A percentile compares a stretch with the other conserved stretches of the same genome.
phyloP scores from a whole-genome alignment of 2,797 vertebrate genomes.

The Typhlichthys eigenmanni region DNA sequence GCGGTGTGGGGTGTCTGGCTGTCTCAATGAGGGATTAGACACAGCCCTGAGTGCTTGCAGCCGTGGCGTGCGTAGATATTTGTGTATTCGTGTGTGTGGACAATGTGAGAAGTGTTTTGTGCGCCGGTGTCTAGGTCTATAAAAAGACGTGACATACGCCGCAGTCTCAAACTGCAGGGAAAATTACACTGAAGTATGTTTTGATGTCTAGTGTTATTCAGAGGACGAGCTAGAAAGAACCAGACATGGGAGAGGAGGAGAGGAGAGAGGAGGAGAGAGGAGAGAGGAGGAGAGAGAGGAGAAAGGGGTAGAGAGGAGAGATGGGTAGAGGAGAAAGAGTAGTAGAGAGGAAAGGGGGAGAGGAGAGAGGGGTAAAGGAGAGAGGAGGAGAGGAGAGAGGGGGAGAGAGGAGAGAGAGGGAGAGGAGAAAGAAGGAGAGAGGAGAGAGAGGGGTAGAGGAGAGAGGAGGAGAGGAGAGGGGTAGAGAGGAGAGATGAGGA shows the following conservation, averaged over 20 bases:
- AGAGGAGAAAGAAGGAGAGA: not conserved
- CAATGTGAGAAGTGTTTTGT: constrained; percentile 18
- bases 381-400: constrained; percentile 19
- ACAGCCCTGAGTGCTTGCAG: constrained; percentile 53
- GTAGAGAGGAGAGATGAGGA: constrained; percentile 5
- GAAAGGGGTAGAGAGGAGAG: constrained; percentile 7
- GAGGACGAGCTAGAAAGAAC: too few species aligned
- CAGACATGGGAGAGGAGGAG: not conserved
- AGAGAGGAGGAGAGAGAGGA: constrained; percentile 14
- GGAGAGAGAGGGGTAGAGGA: not conserved
- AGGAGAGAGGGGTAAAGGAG: not conserved
- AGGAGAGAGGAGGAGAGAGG: constrained; percentile 10
- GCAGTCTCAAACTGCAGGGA: constrained; percentile 44
- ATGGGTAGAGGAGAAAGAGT: constrained; percentile 6
- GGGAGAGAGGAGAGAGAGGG: constrained; percentile 14
- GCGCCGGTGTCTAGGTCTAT: constrained; percentile 44
- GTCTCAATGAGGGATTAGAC: constrained; percentile 61
- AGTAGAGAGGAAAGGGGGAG: constrained; percentile 10
- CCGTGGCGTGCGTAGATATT: constrained; percentile 2
- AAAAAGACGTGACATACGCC: constrained; percentile 53
- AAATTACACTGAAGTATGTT: constrained; percentile 26
- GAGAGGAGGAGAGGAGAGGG: constrained; percentile 9
- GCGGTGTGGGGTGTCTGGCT: constrained; percentile 50
- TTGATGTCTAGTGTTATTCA: not conserved
- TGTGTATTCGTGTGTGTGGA: constrained; percentile 11